Conservation (phyloP, 2,797 vertebrate genomes). For the Protosalanx chinensis region DNA sequence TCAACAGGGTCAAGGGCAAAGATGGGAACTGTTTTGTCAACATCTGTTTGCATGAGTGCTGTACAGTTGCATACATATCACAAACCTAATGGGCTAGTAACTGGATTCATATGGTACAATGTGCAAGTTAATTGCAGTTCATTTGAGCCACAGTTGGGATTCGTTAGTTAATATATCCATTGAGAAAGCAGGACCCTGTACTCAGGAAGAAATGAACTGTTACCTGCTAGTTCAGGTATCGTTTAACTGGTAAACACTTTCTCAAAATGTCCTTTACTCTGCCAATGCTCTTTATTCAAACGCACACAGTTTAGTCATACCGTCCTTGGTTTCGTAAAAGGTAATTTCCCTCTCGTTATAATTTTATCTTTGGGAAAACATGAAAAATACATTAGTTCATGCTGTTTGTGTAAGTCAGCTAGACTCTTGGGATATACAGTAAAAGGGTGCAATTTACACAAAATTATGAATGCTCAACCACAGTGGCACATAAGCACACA, state of each 20-base stretch:
- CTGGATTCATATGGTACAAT: background rate
- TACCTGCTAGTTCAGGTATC: too few species aligned
- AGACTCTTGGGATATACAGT: background rate
- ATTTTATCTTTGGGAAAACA: background rate
- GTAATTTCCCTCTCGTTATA: background rate
- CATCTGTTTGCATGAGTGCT: background rate
- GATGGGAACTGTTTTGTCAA: slow-evolving; percentile 13
- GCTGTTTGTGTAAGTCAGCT: background rate
- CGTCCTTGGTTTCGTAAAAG: background rate
- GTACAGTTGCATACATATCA: background rate
- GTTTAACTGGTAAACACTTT: too few species aligned
- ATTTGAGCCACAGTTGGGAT: background rate
- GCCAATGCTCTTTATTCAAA: background rate
- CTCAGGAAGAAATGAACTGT: too few species aligned
- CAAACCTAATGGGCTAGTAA: background rate
- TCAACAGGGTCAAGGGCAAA: slow-evolving; percentile 16
- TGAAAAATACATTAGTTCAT: background rate
- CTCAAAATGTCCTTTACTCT: background rate
- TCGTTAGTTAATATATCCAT: background rate
- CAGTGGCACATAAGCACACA: background rate
- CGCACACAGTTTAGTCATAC: background rate
- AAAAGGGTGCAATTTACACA: background rate
- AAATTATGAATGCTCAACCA: background rate
- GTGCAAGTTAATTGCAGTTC: background rate
- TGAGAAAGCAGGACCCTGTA: too few species aligned